These are phyloP conservation scores for Leucophenga maculata DNA, from an alignment of 2,888 invertebrate species.

Conservation along the genomic window DNA sequence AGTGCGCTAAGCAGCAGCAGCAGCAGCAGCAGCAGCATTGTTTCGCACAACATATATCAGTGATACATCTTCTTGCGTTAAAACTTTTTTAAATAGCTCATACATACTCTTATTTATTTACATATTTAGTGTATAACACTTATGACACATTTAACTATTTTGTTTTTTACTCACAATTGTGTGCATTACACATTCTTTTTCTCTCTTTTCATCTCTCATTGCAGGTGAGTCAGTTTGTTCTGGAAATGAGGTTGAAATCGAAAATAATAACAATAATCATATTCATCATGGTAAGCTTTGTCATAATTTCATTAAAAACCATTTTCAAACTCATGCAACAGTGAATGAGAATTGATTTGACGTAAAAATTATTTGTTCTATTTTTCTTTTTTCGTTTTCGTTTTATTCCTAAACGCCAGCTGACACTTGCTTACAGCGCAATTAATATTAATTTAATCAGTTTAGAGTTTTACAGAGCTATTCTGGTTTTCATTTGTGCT, in stretches of 20 bases:
- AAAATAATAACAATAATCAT: constrained; percentile 73
- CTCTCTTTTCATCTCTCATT: constrained; percentile 52
- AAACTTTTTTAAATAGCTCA: no score
- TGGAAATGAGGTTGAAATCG: constrained; percentile 73
- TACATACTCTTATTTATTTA: no score
- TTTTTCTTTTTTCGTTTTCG: constrained; percentile 27
- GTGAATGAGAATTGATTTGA: background rate
- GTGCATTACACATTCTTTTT: constrained; percentile 34
- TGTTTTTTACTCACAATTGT: constrained; percentile 9
- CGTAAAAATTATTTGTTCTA: constrained; percentile 27
- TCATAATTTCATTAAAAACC: constrained; percentile 71
- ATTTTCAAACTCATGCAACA: constrained; percentile 46
- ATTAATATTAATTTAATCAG: no score
- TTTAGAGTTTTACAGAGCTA: no score
- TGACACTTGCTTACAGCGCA: no score
- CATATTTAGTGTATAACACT: no score
- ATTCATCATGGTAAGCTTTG: constrained; percentile 72
- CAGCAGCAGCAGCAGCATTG: no score
- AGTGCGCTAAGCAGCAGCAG: no score
- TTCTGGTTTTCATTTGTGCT: no score
- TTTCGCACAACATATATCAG: no score
- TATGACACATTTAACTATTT: no score
- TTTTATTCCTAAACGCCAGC: background rate
- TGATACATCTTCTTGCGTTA: no score
- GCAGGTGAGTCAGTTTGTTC: constrained; percentile 72